Conservation (phyloP, 2,888 invertebrate genomes). For the Stenichneumon culpator region DNA sequence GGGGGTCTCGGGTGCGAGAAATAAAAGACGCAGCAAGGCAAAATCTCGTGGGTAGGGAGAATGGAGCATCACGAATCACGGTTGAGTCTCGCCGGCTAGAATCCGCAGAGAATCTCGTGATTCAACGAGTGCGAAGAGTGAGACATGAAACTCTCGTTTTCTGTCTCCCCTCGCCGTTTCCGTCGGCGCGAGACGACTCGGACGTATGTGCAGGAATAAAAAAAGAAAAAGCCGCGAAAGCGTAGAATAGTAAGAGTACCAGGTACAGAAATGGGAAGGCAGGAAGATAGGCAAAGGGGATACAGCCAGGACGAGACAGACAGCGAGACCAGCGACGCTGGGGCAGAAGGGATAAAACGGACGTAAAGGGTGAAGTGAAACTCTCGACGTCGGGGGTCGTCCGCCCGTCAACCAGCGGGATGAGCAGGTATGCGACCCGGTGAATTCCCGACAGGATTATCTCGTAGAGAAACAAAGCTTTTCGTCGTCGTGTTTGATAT, state of each 20-base stretch:
- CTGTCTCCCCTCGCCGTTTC: constrained; percentile 23
- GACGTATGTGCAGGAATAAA: constrained; percentile 46
- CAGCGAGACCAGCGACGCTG: constrained; percentile 49
- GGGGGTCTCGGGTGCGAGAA: constrained; percentile 53
- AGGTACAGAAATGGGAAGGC: background rate
- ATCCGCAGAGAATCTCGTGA: background rate
- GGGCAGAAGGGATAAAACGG: constrained; percentile 59
- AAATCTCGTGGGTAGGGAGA: background rate
- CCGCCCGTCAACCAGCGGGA: constrained; percentile 69
- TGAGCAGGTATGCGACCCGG: constrained; percentile 74
- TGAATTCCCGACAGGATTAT: constrained; percentile 82
- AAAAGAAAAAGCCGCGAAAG: constrained; percentile 5
- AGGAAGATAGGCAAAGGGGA: constrained; percentile 35
- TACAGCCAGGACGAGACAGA: constrained; percentile 58
- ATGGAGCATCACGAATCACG: constrained; percentile 10
- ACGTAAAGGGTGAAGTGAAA: constrained; percentile 57
- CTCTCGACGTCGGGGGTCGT: constrained; percentile 61
- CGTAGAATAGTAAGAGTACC: constrained; percentile 4
- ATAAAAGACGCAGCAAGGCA: constrained; percentile 24
- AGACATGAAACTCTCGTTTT: constrained; percentile 40
- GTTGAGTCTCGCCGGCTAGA: background rate
- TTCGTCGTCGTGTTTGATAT: constrained; percentile 82
- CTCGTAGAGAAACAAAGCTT: constrained; percentile 82
- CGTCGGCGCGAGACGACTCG: constrained; percentile 56
- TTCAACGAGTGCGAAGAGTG: constrained; percentile 15